Base-by-base conservation (phyloP, 1,140 invertebrate species). In the Reticulitermes speratus region DNA sequence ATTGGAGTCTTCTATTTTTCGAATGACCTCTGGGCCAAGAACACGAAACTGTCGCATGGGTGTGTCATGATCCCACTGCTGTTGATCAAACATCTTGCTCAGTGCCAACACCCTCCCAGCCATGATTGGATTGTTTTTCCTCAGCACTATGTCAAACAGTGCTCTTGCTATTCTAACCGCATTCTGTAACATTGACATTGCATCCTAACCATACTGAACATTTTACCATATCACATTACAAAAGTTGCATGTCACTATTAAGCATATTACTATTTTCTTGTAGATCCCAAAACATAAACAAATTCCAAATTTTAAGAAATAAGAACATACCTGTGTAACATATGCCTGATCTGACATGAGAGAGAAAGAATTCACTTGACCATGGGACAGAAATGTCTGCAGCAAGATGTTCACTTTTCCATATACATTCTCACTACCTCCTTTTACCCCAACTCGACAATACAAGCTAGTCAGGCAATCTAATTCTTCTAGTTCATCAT, bases 341-440 rank as follows among this genome's bases (percentile, higher is more conserved):
- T 99, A 99, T 30, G 96, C 95, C 90, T 96, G 94, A 93, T 99
- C 98, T 0, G 98, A 99, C 86, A 97, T 94, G 11, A 99, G 91
- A 0, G 98, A 99, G 89, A 98, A 98, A 0, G 95, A 94, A 88
- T 97, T 95, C 1, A 99, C 94, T 75, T 93, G 91, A 45, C 95
- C 95, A 87, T 96, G 92, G 0, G 97, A 98, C 25, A 99, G 93
- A 90, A 96, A 98, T 0, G 97, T 96, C 91, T 99, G 99, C 87
- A 99, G 93, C 11, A 99, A 92, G 89, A 99, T 98, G 91, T 99
- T 99, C 38, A 99, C 98, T 95, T 99, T 99, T 86, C 98, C 98
- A 89, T 97, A 94, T 55, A 97, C 93, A 90, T 98, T 98, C 90
- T 99, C 98, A 30, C 94, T 94, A 3, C 97, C 96, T 25, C 97